Conservation (phyloP, 2,113 vertebrate genomes). For the Todiramphus saurophagus region DNA sequence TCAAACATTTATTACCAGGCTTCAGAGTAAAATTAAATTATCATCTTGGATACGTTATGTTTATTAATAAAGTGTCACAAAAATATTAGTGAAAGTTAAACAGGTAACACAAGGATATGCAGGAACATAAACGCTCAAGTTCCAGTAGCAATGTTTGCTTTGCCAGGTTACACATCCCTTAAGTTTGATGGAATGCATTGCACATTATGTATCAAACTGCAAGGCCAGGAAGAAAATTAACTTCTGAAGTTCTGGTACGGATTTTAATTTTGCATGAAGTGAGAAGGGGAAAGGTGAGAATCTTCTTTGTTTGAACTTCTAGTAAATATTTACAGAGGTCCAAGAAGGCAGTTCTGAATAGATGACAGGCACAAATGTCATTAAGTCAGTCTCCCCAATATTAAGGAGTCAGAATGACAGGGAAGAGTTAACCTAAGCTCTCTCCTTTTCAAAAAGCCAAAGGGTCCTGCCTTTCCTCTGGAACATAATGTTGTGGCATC, state of each 20-base stretch:
- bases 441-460: background rate
- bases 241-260: background rate
- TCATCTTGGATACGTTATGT: background rate
- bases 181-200: background rate
- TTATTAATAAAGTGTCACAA: conserved; percentile 48
- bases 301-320: background rate
- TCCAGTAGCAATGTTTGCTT: conserved; percentile 24
- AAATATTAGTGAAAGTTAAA: conserved; percentile 44
- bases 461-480: background rate
- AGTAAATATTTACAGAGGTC: background rate
- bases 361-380: background rate
- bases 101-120: conserved; percentile 27
- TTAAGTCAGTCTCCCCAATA: background rate
- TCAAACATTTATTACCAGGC: conserved; percentile 25
- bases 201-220: background rate
- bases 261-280: background rate
- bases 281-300: background rate
- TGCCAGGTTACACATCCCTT: background rate
- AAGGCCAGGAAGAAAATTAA: background rate
- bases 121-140: conserved; percentile 13
- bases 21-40: conserved; percentile 41
- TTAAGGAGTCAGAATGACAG: background rate
- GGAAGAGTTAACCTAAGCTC: conserved; percentile 7
- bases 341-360: background rate
- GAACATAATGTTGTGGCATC: background rate